Conservation (phyloP, 2,888 invertebrate genomes). For the Drosophila sordidula region DNA sequence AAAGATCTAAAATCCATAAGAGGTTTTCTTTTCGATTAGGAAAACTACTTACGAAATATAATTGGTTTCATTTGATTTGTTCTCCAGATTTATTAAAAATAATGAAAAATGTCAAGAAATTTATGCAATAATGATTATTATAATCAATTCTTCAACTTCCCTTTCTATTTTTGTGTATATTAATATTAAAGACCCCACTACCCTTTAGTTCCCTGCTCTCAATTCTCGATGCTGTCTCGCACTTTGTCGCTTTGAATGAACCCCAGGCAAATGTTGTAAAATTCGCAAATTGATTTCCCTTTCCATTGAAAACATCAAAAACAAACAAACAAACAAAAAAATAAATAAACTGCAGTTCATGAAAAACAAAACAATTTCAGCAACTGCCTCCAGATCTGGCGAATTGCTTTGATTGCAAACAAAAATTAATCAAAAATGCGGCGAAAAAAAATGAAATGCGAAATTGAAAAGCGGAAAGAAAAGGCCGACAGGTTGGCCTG, state of each 20-base stretch:
- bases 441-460: conserved; percentile 3
- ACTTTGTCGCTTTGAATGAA: conserved; percentile 15
- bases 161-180: no score
- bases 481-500: conserved; percentile 24
- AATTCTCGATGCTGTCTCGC: not conserved
- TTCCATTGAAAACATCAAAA: conserved; percentile 9
- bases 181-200: no score
- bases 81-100: no score
- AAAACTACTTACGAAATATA: no score
- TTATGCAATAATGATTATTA: no score
- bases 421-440: conserved; percentile 32
- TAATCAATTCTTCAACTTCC: no score
- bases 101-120: no score
- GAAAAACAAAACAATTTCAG: not conserved
- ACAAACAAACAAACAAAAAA: conserved; percentile 10
- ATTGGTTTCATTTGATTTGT: no score
- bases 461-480: conserved; percentile 12
- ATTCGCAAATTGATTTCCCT: conserved; percentile 36
- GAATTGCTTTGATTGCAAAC: conserved; percentile 34
- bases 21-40: no score
- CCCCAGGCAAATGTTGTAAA: conserved; percentile 26
- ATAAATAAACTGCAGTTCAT: conserved; percentile 12
- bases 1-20: no score
- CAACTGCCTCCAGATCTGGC: not conserved
- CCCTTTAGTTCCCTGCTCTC: no score